Evolutionary conservation across 2,888 invertebrate genomes (phyloP).

Genomic region (Acleris laterana): DNA sequence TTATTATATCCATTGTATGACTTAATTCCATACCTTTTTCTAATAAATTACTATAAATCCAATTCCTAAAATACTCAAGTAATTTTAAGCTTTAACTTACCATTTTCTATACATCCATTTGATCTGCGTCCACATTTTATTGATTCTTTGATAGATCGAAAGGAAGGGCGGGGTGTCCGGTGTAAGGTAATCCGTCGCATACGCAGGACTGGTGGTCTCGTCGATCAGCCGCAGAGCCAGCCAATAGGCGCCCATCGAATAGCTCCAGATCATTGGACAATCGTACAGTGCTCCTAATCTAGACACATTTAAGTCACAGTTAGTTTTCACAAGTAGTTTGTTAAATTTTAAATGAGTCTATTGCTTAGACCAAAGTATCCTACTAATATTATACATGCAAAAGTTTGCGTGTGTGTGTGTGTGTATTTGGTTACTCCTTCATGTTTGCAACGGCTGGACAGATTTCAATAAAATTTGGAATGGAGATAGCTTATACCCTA

Average conservation of each 20-base stretch:
- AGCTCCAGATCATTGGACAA: constrained; percentile 57
- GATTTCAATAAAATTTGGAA: too few relatives aligned
- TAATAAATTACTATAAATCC: too few relatives aligned
- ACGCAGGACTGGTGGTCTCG: constrained; percentile 55
- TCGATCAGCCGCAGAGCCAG: constrained; percentile 51
- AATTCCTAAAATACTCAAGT: too few relatives aligned
- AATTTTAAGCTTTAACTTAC: constrained; percentile 38
- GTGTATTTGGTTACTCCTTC: too few relatives aligned
- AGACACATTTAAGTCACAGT: constrained; percentile 21
- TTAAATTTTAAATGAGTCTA: neutral
- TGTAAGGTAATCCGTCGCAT: constrained; percentile 47
- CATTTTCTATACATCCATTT: constrained; percentile 45
- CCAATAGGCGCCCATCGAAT: constrained; percentile 57
- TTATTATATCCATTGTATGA: too few relatives aligned
- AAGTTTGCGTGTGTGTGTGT: too few relatives aligned
- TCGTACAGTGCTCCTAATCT: constrained; percentile 54
- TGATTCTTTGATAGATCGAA: constrained; percentile 44
- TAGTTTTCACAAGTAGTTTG: neutral
- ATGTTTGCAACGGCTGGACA: too few relatives aligned
- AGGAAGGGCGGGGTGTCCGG: constrained; percentile 46
- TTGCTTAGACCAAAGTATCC: too few relatives aligned
- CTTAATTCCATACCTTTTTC: too few relatives aligned
- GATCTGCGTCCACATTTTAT: constrained; percentile 48
- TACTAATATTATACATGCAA: too few relatives aligned
- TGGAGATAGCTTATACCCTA: too few relatives aligned